phyloP scores from a whole-genome alignment of 1,140 invertebrate genomes.

The Atopsyche davidsoni region DNA sequence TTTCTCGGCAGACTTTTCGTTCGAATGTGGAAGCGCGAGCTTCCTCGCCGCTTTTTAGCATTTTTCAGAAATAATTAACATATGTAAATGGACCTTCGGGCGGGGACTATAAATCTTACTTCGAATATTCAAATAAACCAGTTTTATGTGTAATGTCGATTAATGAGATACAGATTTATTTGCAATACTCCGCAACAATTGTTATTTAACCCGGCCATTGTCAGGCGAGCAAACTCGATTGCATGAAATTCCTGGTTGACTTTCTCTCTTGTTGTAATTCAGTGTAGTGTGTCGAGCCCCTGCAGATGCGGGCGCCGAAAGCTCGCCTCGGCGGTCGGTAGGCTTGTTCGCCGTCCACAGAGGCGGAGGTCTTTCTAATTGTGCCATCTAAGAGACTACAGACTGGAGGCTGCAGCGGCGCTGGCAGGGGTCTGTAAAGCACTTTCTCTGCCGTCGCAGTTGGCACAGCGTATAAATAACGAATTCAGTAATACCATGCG shows the following conservation, averaged over 20 bases:
- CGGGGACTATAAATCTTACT: no score
- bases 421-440: conserved; percentile 1
- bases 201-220: conserved; percentile 23
- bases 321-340: neutral
- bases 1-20: neutral
- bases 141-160: conserved; percentile 16
- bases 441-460: conserved; percentile 13
- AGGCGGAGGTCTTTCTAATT: neutral
- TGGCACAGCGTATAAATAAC: conserved; percentile 15
- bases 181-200: conserved; percentile 11
- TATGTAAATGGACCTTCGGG: no score
- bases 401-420: neutral
- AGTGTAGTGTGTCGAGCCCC: conserved; percentile 15
- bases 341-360: neutral
- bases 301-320: conserved; percentile 1
- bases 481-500: conserved; percentile 18
- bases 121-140: no score
- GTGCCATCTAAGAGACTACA: neutral
- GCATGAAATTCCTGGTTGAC: conserved; percentile 18
- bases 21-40: neutral
- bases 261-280: conserved; percentile 29
- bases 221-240: conserved; percentile 15
- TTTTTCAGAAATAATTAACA: neutral
- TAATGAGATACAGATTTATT: conserved; percentile 17
- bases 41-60: neutral